phyloP scores from a whole-genome alignment of 2,888 invertebrate species.

The Xestia ashworthii region DNA sequence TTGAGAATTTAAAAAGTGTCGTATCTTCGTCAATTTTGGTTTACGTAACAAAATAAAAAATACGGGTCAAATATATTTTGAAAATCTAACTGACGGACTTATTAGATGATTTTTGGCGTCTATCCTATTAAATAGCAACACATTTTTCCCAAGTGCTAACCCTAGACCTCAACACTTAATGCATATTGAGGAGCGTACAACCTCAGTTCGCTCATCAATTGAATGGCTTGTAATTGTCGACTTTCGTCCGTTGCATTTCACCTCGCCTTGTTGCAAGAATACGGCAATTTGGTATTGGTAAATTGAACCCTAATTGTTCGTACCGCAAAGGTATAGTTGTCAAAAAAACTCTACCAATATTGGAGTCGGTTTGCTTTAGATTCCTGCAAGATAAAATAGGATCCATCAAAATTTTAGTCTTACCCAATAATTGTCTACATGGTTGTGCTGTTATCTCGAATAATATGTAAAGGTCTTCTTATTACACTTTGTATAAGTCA shows the following conservation, averaged over 20 bases:
- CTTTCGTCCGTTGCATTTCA: slow-evolving; percentile 69
- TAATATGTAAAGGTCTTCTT: neutral
- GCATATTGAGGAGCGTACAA: slow-evolving; percentile 73
- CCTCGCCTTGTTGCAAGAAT: slow-evolving; percentile 12
- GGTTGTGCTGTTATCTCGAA: neutral
- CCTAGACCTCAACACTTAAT: slow-evolving; percentile 67
- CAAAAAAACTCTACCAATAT: neutral
- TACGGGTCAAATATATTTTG: no score
- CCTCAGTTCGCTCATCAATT: slow-evolving; percentile 74
- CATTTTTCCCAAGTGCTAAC: no score
- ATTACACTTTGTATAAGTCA: neutral
- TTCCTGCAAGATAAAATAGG: no score
- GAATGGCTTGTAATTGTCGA: slow-evolving; percentile 75
- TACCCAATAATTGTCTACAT: no score
- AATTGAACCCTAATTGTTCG: slow-evolving; percentile 42
- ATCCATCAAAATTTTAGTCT: no score
- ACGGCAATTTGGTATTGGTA: slow-evolving; percentile 42
- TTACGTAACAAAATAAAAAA: no score
- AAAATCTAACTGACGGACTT: no score
- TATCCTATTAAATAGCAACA: no score
- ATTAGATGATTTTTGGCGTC: no score
- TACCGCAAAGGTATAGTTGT: neutral
- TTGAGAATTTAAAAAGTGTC: no score
- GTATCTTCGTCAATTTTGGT: no score
- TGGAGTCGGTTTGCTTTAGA: no score